Percentiles rank a stretch among this genome's conserved stretches.
These are phyloP conservation scores for Saiga tatarica DNA, from an alignment of 2,113 vertebrate genomes.

Conservation along the genomic window DNA sequence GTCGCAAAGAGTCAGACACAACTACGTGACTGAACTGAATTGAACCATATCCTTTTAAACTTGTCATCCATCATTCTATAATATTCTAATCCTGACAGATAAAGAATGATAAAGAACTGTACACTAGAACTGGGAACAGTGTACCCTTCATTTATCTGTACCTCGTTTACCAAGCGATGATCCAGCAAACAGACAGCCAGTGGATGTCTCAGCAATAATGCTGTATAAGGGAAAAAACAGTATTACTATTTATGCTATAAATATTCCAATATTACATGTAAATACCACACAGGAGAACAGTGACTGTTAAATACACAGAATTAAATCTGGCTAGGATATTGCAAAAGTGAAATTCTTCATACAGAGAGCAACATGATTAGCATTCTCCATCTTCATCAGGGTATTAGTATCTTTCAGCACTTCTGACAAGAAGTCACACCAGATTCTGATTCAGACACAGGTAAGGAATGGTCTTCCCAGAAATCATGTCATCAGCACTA, in stretches of 20 bases:
- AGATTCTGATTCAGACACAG: neutral
- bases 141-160: slow-evolving; percentile 69
- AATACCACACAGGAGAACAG: neutral
- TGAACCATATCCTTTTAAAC: neutral
- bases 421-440: neutral
- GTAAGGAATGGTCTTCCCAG: neutral
- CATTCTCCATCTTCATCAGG: neutral
- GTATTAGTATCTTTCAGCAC: neutral
- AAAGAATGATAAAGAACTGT: neutral
- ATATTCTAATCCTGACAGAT: neutral
- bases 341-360: neutral
- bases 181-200: slow-evolving; percentile 95
- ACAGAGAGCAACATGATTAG: neutral
- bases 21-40: neutral
- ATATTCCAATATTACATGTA: neutral
- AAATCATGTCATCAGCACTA: too few relatives aligned
- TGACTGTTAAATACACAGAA: neutral
- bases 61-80: neutral
- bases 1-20: neutral
- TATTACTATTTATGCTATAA: neutral
- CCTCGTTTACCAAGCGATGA: slow-evolving; percentile 97
- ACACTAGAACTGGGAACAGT: neutral
- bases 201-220: slow-evolving; percentile 94
- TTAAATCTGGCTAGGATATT: neutral
- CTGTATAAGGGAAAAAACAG: slow-evolving; percentile 65